phyloP scores from a whole-genome alignment of 1,140 invertebrate genomes.

The Bradysia coprophila region DNA sequence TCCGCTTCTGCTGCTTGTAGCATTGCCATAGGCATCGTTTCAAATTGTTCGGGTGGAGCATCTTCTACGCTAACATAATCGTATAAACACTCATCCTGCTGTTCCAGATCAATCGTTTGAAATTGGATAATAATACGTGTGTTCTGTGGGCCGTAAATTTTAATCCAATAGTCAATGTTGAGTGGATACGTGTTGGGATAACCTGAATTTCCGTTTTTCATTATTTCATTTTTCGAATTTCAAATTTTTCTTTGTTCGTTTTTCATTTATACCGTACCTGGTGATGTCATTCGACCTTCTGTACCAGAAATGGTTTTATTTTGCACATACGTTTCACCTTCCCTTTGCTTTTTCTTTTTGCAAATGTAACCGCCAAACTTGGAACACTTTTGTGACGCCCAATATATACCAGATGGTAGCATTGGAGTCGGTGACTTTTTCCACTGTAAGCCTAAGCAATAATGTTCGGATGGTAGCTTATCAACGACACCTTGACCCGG shows the following conservation, averaged over 20 bases:
- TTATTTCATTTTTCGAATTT: too few relatives aligned
- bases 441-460: constrained; percentile 40
- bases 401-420: constrained; percentile 39
- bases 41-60: constrained; percentile 6
- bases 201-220: constrained; percentile 20
- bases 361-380: constrained; percentile 45
- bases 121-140: constrained; percentile 46
- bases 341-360: constrained; percentile 22
- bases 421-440: constrained; percentile 33
- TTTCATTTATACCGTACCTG: too few relatives aligned
- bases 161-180: constrained; percentile 42
- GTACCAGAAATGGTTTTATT: constrained; percentile 29
- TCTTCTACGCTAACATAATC: constrained; percentile 35
- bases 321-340: constrained; percentile 16
- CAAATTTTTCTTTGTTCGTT: too few relatives aligned
- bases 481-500: constrained; percentile 22
- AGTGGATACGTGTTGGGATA: constrained; percentile 46
- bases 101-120: constrained; percentile 44
- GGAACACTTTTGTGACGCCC: constrained; percentile 33
- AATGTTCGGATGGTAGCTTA: constrained; percentile 14
- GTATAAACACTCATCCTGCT: constrained; percentile 54
- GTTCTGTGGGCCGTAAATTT: constrained; percentile 33
- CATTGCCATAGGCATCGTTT: constrained; percentile 6
- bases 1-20: neutral
- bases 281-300: constrained; percentile 22